Percentiles rank a stretch among this genome's conserved stretches.
Evolutionary conservation across 2,888 invertebrate genomes (phyloP).

Genomic region (Carterocephalus palaemon): DNA sequence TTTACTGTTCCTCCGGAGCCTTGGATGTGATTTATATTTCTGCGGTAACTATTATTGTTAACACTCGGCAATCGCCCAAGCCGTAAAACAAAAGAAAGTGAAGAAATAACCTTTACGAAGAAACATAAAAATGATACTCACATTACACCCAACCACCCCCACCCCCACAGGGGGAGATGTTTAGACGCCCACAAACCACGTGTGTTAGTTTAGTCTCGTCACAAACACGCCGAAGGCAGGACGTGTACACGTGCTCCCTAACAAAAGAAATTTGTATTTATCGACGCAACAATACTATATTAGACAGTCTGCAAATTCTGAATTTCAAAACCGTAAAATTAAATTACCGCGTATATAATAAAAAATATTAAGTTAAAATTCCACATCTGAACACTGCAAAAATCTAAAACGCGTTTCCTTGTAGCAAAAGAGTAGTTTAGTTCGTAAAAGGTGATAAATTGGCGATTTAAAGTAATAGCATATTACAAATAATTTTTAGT

Average conservation of each 20-base stretch:
- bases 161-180: slow-evolving; percentile 3
- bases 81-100: neutral
- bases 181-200: slow-evolving; percentile 21
- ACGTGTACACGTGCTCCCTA: slow-evolving; percentile 7
- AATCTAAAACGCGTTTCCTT: too few species aligned
- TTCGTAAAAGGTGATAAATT: neutral
- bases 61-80: too few species aligned
- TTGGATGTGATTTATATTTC: too few species aligned
- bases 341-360: too few species aligned
- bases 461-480: too few species aligned
- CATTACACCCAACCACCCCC: slow-evolving; percentile 2
- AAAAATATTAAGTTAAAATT: too few species aligned
- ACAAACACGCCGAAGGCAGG: slow-evolving; percentile 19
- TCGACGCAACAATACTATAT: slow-evolving; percentile 3
- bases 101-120: neutral
- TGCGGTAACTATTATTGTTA: neutral
- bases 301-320: too few species aligned
- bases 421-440: too few species aligned
- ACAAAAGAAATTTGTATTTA: slow-evolving; percentile 1
- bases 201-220: slow-evolving; percentile 19
- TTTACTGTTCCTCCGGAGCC: too few species aligned
- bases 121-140: slow-evolving; percentile 6
- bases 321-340: too few species aligned
- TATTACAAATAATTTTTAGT: too few species aligned
- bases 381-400: too few species aligned